phyloP scores from a whole-genome alignment of 2,113 vertebrate species.

The Rhizomys pruinosus region DNA sequence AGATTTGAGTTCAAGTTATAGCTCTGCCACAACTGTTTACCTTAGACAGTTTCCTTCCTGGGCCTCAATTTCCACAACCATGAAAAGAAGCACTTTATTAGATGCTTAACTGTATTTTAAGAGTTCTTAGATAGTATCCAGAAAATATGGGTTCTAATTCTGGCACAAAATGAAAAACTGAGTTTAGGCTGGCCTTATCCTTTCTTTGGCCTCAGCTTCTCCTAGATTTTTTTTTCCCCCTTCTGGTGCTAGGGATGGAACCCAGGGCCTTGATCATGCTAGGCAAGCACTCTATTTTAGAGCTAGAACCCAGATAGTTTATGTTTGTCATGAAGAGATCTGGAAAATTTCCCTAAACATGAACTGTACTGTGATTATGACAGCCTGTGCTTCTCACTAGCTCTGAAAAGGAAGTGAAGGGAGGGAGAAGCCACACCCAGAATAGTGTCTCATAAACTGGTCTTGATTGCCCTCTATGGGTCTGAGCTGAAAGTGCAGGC shows the following conservation, averaged over 20 bases:
- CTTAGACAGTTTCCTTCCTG: slow-evolving; percentile 26
- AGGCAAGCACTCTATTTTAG: neutral
- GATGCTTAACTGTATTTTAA: slow-evolving; percentile 26
- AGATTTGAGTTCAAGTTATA: neutral
- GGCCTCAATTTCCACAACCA: slow-evolving; percentile 30
- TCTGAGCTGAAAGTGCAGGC: slow-evolving; percentile 42
- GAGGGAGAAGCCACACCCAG: slow-evolving; percentile 45
- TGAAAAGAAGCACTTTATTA: slow-evolving; percentile 48
- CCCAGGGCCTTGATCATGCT: neutral
- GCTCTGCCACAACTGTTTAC: neutral
- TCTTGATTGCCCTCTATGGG: slow-evolving; percentile 64
- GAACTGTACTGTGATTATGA: slow-evolving; percentile 39
- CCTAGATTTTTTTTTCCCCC: neutral
- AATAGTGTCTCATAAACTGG: slow-evolving; percentile 65
- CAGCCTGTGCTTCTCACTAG: slow-evolving; percentile 18
- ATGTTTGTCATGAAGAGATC: neutral
- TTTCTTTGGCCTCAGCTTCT: slow-evolving; percentile 41
- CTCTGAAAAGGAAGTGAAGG: slow-evolving; percentile 60
- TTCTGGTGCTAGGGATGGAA: neutral
- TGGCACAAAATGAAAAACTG: slow-evolving; percentile 9
- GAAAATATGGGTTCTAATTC: slow-evolving; percentile 34
- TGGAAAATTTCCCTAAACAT: slow-evolving; percentile 41
- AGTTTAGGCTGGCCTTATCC: neutral
- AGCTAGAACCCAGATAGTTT: too few relatives aligned
- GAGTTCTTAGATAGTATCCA: slow-evolving; percentile 28